Percentiles rank a stretch among this genome's conserved stretches.
Conservation (phyloP, 1,140 invertebrate species). For the Lycorma delicatula region DNA sequence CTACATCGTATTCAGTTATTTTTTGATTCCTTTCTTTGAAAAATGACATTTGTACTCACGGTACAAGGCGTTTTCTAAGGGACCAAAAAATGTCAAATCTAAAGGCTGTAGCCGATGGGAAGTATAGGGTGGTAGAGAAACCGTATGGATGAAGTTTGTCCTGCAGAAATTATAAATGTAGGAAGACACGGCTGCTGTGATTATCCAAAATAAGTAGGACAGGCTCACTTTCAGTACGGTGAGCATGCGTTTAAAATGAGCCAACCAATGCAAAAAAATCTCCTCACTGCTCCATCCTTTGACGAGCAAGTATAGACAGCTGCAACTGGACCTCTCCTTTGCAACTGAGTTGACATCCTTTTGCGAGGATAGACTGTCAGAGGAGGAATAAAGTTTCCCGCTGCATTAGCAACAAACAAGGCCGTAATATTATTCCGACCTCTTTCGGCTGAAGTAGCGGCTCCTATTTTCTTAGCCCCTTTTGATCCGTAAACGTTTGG, state of each 20-base stretch:
- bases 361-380: constrained; percentile 36
- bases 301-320: constrained; percentile 28
- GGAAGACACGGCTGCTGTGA: constrained; percentile 22
- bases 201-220: constrained; percentile 31
- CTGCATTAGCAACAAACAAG: constrained; percentile 29
- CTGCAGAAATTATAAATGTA: constrained; percentile 22
- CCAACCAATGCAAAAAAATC: constrained; percentile 30
- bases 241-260: constrained; percentile 26
- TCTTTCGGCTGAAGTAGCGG: constrained; percentile 36
- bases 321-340: constrained; percentile 30
- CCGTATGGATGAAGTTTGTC: constrained; percentile 25
- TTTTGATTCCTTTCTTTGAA: not conserved
- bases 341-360: constrained; percentile 28
- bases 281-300: constrained; percentile 33
- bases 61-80: constrained; percentile 27
- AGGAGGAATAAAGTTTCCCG: constrained; percentile 29
- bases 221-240: constrained; percentile 20
- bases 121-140: constrained; percentile 30
- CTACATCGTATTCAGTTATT: constrained; percentile 4
- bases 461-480: constrained; percentile 34
- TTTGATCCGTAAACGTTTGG: constrained; percentile 28
- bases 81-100: constrained; percentile 33
- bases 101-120: constrained; percentile 36
- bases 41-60: not conserved
- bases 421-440: constrained; percentile 34